phyloP scores from a whole-genome alignment of 2,113 vertebrate species.

The Ailurus styani region DNA sequence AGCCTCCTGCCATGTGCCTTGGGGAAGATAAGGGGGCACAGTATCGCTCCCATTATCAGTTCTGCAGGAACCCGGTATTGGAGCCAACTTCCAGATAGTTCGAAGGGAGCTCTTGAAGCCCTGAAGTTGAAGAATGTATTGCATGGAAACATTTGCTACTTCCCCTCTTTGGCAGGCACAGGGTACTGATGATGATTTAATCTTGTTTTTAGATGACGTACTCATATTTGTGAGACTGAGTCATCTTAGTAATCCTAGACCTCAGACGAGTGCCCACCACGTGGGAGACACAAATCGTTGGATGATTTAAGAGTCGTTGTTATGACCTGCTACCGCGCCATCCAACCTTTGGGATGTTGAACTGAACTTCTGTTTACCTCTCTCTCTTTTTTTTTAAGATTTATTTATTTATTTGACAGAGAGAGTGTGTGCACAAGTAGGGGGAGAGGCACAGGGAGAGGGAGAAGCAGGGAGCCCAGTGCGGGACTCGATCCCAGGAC shows the following conservation, averaged over 20 bases:
- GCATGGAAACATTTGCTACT: background rate
- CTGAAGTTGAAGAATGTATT: background rate
- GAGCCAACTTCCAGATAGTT: background rate
- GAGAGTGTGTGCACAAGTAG: too few relatives aligned
- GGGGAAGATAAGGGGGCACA: background rate
- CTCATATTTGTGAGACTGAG: conserved; percentile 33
- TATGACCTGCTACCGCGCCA: background rate
- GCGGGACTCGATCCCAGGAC: too few relatives aligned
- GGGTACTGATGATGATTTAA: background rate
- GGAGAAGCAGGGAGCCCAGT: too few relatives aligned
- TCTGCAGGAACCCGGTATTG: background rate
- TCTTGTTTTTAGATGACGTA: conserved; percentile 34
- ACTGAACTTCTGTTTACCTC: background rate
- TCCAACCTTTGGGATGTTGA: background rate
- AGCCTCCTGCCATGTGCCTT: background rate
- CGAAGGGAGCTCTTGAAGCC: background rate
- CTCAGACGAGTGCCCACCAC: background rate
- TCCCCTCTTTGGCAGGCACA: background rate
- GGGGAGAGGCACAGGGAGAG: too few relatives aligned
- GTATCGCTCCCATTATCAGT: background rate
- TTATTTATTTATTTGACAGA: too few relatives aligned
- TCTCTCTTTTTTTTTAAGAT: background rate
- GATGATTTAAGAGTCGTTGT: background rate
- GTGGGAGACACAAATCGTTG: background rate
- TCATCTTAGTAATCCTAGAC: conserved; percentile 23